Conservation (phyloP, 2,113 vertebrate species). For the Tapirus terrestris region DNA sequence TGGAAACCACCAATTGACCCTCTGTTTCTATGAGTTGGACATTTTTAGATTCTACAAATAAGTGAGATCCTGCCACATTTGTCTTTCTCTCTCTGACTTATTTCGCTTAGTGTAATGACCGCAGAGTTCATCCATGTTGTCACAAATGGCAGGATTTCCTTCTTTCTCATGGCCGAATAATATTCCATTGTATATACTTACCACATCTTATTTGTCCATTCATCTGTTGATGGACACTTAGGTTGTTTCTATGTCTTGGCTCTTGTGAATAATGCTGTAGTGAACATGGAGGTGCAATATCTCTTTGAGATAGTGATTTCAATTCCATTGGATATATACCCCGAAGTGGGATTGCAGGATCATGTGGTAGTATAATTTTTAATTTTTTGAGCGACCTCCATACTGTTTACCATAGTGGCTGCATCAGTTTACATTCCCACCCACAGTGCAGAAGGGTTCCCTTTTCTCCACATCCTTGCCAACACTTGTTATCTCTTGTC, state of each 20-base stretch:
- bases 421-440: too few species aligned
- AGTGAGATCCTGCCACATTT: fast-evolving
- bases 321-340: fast-evolving
- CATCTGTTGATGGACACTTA: fast-evolving
- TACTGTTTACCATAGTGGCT: fast-evolving
- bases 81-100: neutral
- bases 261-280: fast-evolving
- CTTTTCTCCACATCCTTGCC: too few species aligned
- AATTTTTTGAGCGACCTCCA: neutral
- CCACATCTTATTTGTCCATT: fast-evolving
- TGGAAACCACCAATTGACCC: neutral
- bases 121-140: too few species aligned
- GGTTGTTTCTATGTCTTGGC: too few species aligned
- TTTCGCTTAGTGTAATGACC: neutral
- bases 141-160: neutral
- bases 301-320: too few species aligned
- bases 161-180: neutral
- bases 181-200: fast-evolving
- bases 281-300: fast-evolving
- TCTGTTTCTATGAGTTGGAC: neutral
- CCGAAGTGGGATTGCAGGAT: neutral
- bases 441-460: fast-evolving
- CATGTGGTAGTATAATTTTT: fast-evolving
- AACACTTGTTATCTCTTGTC: too few species aligned
- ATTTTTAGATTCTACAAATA: fast-evolving